A percentile compares a stretch with the other conserved stretches of the same genome.
Conservation (phyloP, 2,797 vertebrate genomes). For the Myiotriccus ornatus region DNA sequence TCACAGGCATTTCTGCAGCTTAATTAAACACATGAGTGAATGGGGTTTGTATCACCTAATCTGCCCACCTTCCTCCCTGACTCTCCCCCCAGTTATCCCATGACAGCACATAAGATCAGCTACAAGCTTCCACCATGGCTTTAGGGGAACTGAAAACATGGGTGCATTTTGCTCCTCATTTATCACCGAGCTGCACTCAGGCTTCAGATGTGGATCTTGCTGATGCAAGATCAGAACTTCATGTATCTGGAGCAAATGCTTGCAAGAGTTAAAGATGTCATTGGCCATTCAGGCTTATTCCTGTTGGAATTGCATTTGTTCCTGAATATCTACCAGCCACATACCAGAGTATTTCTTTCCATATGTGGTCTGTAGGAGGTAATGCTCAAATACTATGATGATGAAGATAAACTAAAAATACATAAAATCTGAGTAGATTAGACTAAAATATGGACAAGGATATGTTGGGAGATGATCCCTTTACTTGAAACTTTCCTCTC, state of each 20-base stretch:
- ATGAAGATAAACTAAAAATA: conserved; percentile 1
- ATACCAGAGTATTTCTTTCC: not conserved
- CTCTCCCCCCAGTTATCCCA: not conserved
- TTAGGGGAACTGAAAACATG: not conserved
- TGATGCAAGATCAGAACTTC: not conserved
- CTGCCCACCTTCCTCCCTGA: not conserved
- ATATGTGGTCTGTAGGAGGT: not conserved
- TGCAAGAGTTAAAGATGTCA: not conserved
- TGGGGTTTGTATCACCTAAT: not conserved
- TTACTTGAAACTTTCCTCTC: not conserved
- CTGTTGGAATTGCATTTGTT: not conserved
- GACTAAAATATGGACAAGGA: not conserved
- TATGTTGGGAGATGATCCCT: not conserved
- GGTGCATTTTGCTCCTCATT: not conserved
- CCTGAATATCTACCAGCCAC: not conserved
- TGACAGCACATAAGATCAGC: not conserved
- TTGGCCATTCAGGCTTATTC: not conserved
- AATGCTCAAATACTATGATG: not conserved
- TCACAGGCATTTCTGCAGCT: not conserved
- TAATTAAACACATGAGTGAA: not conserved
- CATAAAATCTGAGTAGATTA: not conserved
- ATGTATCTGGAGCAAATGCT: not conserved
- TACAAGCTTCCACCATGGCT: not conserved
- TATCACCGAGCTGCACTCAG: not conserved
- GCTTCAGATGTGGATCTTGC: not conserved